phyloP scores from a whole-genome alignment of 2,113 vertebrate genomes.

The Passer montanus region DNA sequence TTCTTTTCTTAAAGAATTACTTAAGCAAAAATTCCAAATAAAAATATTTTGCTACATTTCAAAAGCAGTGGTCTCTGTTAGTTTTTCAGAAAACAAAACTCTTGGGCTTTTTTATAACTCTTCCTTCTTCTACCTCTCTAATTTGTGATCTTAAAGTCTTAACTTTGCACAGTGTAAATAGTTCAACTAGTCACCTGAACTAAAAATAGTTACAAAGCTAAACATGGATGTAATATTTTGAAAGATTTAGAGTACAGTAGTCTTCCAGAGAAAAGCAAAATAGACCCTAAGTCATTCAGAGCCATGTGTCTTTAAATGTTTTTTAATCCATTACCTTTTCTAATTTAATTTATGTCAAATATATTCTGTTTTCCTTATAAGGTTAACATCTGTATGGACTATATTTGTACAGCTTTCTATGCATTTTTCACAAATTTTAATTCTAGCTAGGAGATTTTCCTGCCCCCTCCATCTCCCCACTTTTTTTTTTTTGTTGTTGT shows the following conservation, averaged over 20 bases:
- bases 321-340: neutral
- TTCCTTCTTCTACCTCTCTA: neutral
- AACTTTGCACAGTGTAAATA: neutral
- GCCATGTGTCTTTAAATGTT: accelerated
- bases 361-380: neutral
- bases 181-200: neutral
- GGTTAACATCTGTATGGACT: neutral
- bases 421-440: neutral
- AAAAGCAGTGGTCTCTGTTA: neutral
- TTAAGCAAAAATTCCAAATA: neutral
- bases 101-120: neutral
- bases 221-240: neutral
- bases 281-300: neutral
- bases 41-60: neutral
- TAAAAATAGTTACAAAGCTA: neutral
- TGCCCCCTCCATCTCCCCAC: accelerated
- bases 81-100: neutral
- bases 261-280: neutral
- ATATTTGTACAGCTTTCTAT: neutral
- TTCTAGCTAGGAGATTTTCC: neutral
- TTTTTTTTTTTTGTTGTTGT: neutral
- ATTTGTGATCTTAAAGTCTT: neutral
- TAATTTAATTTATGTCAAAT: neutral
- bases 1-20: neutral
- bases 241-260: neutral